Evolutionary conservation across 1,140 invertebrate genomes (phyloP), one percentile per base, ranked within the genome.

Genomic region (Bombus waltoni): DNA sequence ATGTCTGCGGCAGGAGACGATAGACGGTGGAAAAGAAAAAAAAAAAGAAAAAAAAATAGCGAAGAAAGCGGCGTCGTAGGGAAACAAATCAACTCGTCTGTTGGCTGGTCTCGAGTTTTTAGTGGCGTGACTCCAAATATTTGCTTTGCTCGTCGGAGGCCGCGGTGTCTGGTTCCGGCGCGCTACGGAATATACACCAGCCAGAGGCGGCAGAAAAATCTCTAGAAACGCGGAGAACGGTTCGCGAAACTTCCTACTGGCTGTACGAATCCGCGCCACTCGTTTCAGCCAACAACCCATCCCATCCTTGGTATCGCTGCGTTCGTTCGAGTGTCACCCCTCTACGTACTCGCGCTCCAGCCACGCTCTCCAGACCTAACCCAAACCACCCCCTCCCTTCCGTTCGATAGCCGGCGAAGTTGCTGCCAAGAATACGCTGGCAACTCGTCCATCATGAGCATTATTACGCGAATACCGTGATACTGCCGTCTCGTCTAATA

Each of bases 51-150:
- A 86, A 88, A 88, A 87, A 83, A 87, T 86, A 53, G 47, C 53
- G 84, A 88, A 75, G 88, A 91, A 89, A 83, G 89, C 88, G 91
- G 87, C 88, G 93, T 93, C 93, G 91, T 93, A 92, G 91, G 91
- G 91, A 93, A 95, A 94, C 94, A 95, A 95, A 95, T 95, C 95
- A 94, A 94, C 92, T 94, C 88, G 92, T 93, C 92, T 90, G 92
- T 94, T 95, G 94, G 94, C 94, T 94, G 91, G 94, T 86, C 91
- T 93, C 92, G 92, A 95, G 92, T 95, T 94, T 95, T 95, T 95
- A 95, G 94, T 95, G 94, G 94, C 95, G 91, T 91, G 91, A 92
- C 92, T 95, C 94, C 95, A 95, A 95, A 95, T 95, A 95, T 94
- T 95, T 94, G 93, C 92, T 93, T 91, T 92, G 89, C 91, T 87